phyloP scores from a whole-genome alignment of 2,888 invertebrate species.

The Rugalucina vietnamica region DNA sequence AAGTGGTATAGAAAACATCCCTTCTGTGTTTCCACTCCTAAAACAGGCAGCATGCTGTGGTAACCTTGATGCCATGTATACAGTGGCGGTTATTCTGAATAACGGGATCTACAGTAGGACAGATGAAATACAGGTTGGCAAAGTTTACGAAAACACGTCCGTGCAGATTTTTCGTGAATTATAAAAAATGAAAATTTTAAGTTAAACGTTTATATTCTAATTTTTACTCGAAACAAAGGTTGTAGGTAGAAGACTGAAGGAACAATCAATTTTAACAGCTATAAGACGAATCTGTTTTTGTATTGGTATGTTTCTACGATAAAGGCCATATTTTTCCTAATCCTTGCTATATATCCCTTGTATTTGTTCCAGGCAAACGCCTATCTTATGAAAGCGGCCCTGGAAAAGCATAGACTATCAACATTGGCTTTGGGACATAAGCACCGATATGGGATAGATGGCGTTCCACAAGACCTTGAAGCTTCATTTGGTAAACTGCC shows the following conservation, averaged over 20 bases:
- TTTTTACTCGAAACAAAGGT: too few species aligned
- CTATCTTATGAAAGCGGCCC: conserved; percentile 76
- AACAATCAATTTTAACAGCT: too few species aligned
- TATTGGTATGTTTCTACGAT: too few species aligned
- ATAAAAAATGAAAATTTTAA: too few species aligned
- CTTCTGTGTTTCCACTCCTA: conserved; percentile 66
- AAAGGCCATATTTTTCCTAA: too few species aligned
- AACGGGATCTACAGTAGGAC: conserved; percentile 78
- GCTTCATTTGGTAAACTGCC: conserved; percentile 80
- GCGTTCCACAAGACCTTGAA: conserved; percentile 74
- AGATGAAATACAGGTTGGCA: conserved; percentile 81
- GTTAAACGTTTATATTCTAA: too few species aligned
- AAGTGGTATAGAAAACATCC: conserved; percentile 62
- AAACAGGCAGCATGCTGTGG: conserved; percentile 81
- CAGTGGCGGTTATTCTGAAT: conserved; percentile 78
- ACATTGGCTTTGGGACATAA: conserved; percentile 81
- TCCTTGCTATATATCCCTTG: too few species aligned
- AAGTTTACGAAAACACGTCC: neutral
- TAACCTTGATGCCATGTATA: conserved; percentile 80
- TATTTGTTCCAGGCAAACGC: conserved; percentile 81
- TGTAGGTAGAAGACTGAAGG: too few species aligned
- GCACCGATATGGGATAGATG: conserved; percentile 80
- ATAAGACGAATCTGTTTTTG: too few species aligned
- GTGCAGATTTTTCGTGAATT: too few species aligned
- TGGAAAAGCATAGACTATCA: conserved; percentile 77